Conservation (phyloP, 2,797 vertebrate genomes). For the Eulemur albifrons region DNA sequence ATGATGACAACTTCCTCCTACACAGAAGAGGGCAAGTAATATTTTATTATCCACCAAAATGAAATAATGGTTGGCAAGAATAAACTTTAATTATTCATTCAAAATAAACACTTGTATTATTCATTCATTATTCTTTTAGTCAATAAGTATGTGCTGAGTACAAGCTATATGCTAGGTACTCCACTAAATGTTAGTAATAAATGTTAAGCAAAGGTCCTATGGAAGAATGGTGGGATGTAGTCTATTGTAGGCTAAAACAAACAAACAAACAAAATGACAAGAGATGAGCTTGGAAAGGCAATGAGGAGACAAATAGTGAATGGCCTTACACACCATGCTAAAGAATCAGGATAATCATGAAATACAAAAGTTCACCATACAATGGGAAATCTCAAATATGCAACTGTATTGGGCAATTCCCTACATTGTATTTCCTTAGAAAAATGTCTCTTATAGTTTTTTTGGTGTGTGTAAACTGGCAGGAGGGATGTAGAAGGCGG, state of each 20-base stretch:
- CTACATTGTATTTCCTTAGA: background rate
- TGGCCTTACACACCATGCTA: background rate
- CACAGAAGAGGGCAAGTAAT: background rate
- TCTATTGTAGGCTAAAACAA: background rate
- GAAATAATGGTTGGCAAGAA: background rate
- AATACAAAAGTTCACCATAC: background rate
- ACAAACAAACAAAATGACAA: background rate
- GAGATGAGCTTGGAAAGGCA: background rate
- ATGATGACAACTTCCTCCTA: background rate
- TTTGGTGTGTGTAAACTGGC: background rate
- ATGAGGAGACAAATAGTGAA: background rate
- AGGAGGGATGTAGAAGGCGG: background rate
- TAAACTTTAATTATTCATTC: background rate
- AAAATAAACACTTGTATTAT: background rate
- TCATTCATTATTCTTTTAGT: background rate
- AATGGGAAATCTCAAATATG: background rate
- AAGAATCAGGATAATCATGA: background rate
- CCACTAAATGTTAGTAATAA: background rate
- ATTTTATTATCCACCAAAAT: conserved; percentile 11
- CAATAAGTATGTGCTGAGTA: background rate
- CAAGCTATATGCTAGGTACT: background rate
- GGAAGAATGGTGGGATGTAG: background rate
- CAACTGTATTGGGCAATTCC: background rate
- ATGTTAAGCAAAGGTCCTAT: background rate
- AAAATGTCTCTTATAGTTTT: background rate